Percentiles rank a stretch among this genome's conserved stretches.
phyloP scores from a whole-genome alignment of 2,797 vertebrate genomes.

The Arctocebus calabarensis region DNA sequence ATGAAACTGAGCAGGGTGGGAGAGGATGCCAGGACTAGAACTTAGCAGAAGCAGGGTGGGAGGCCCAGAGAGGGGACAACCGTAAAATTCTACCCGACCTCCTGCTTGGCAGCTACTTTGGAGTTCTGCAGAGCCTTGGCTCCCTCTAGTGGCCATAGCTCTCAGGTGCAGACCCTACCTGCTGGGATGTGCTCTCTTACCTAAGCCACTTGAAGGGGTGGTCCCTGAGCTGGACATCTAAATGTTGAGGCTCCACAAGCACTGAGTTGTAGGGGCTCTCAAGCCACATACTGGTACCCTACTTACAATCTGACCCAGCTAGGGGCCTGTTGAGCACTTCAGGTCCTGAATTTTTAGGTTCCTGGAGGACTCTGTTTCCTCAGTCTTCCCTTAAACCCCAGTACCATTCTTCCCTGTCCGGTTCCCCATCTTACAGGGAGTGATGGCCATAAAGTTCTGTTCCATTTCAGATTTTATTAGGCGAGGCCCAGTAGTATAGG shows the following conservation, averaged over 20 bases:
- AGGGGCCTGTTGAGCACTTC: background rate
- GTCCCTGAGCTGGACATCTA: background rate
- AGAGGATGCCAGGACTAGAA: constrained; percentile 5
- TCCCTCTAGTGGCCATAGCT: constrained; percentile 75
- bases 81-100: background rate
- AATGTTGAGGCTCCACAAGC: background rate
- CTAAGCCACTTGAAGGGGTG: background rate
- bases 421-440: background rate
- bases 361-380: background rate
- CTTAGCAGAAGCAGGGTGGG: background rate
- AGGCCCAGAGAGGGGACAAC: background rate
- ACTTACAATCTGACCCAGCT: background rate
- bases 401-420: background rate
- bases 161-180: background rate
- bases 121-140: background rate
- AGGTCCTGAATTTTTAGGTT: background rate
- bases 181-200: background rate
- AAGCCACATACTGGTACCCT: background rate
- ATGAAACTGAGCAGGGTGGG: background rate
- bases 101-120: background rate
- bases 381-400: background rate
- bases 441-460: background rate
- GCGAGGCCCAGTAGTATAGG: background rate
- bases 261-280: background rate
- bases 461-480: background rate